Percentiles rank a stretch among this genome's conserved stretches.
Conservation (phyloP, 2,888 invertebrate genomes). For the Carpatolechia fugitivella region DNA sequence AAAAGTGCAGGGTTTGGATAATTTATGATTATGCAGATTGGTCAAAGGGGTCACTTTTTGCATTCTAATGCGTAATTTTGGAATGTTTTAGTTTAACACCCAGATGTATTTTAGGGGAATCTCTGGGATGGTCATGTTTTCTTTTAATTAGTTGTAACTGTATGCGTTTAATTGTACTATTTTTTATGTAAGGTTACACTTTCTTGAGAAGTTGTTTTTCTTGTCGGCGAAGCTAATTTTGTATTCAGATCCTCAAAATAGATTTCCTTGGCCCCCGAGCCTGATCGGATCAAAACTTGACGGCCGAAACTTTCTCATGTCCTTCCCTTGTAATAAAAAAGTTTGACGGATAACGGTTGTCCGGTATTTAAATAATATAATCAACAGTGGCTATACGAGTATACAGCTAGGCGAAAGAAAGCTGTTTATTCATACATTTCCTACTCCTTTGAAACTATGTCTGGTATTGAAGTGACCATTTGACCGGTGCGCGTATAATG, state of each 20-base stretch:
- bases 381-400: conserved; percentile 42
- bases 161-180: not conserved
- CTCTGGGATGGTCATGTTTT: conserved; percentile 6
- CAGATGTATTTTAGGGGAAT: not conserved
- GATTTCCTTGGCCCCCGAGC: conserved; percentile 13
- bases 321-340: conserved; percentile 54
- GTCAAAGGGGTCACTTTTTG: conserved; percentile 41
- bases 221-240: conserved; percentile 3
- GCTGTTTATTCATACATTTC: conserved; percentile 72
- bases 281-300: conserved; percentile 20
- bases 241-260: conserved; percentile 8
- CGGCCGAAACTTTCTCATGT: conserved; percentile 63
- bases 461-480: conserved; percentile 71
- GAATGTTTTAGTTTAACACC: conserved; percentile 15
- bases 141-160: conserved; percentile 9
- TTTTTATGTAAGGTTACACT: not conserved
- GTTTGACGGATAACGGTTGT: conserved; percentile 71
- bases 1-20: conserved; percentile 49
- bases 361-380: conserved; percentile 73
- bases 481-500: conserved; percentile 64
- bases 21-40: conserved; percentile 65
- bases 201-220: conserved; percentile 4
- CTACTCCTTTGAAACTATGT: conserved; percentile 64
- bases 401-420: conserved; percentile 57
- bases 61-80: conserved; percentile 33